Evolutionary conservation across 2,797 vertebrate species (phyloP), one percentile per base, ranked within the genome.

Genomic region (Crax fasciolata): DNA sequence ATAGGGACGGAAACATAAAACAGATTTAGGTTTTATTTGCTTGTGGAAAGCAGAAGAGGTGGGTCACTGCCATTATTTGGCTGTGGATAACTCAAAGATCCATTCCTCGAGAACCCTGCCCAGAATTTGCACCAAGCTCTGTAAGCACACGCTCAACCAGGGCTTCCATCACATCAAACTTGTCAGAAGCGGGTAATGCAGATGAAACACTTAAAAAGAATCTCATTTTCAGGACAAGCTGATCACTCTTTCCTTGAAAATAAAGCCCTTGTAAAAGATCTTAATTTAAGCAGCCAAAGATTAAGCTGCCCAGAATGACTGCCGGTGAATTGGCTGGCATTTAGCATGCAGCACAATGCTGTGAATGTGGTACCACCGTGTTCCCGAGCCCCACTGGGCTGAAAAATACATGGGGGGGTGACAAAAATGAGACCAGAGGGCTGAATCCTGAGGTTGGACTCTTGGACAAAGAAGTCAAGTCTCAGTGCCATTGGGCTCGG

Each of bases 131-230:
- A 77, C 39, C 73, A 20, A 87, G 32, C 79, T 27, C 75, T 92
- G 38, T 68, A 58, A 93, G 87, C 25, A 81, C 2, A 2, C 48
- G 58, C 84, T 93, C 80, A 38, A 91, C 62, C 66, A 91, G 91
- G 76, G 65, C 82, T 93, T 93, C 82, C 91, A 91, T 90, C 91
- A 85, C 0, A 0, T 85, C 94, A 89, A 16, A 93, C 76, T 75
- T 96, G 93, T 91, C 94, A 96, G 68, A 85, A 49, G 51, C 4
- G 48, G 66, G 89, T 92, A 96, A 95, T 96, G 89, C 93, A 95
- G 92, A 94, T 94, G 96, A 97, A 93, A 95, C 90, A 96, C 95
- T 96, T 96, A 82, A 91, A 92, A 96, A 93, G 92, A 82, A 92
- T 83, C 90, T 92, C 66, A 87, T 97, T 96, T 96, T 92, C 94